Base-by-base conservation (phyloP, 2,113 vertebrate genomes). In the Phyllostomus discolor region DNA sequence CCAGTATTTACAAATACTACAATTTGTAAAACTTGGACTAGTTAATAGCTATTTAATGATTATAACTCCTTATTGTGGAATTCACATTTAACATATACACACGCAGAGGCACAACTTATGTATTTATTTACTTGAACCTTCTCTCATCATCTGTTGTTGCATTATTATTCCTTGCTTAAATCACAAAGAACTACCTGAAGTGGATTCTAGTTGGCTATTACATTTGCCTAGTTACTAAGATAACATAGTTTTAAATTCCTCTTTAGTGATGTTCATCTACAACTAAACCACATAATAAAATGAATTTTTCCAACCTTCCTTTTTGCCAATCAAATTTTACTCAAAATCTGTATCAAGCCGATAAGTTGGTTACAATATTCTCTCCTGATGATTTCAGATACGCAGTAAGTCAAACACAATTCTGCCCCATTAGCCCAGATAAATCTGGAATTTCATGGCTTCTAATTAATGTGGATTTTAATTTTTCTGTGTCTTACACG, bases 91-190 rank as follows among this genome's bases (percentile, higher is more conserved):
- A 81, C 66, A 64, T 5, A 26, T 26, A 50, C 57, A 81, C 12
- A 64, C 17, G 57, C 19, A 70, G 4, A 93, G 33, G 81, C 14
- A 76, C 15, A 48, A 28, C 33, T 78, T 83, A 73, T 7, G 4
- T 19, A n/a, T 92, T 81, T 96, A 48, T 94, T 91, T 81, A 94
- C 46, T 38, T 20, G 41, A 86, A 70, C 52, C 93, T 85, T 88
- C 73, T 92, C 92, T 96, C 67, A 88, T 79, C 83, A 98, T 97
- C 97, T 98, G 97, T 97, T 98, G 98, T 97, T 94, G 54, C 6
- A 82, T 69, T 52, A 57, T 20, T 5, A 57, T 20, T 5, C 50
- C 76, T 89, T 35, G 46, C 72, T 57, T 87, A 87, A 86, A 94
- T 88, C 80, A 76, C 24, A 80, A 19, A 50, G 62, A 97, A 70